Evolutionary conservation across 1,140 invertebrate genomes (phyloP), one percentile per base, ranked within the genome.

Genomic region (Drosophila willistoni): DNA sequence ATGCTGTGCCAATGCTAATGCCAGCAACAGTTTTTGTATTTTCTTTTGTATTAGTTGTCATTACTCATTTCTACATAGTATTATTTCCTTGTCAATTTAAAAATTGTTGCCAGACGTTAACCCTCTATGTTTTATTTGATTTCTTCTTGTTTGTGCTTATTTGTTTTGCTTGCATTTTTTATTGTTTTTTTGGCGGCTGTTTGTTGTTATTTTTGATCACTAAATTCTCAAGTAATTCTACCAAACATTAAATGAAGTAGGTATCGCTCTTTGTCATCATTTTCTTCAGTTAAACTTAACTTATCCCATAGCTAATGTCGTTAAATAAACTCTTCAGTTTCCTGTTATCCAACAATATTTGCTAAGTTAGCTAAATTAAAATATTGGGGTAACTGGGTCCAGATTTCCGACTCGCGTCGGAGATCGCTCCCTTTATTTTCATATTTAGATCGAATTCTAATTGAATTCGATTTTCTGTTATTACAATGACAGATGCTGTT

Each of bases 1-100:
- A 47, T 47, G 44, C 44, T 3, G 22, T 47, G 17, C 44, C 44
- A 47, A 19, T 22, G 44, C 44, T 51, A 51, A 47, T 47, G 44
- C 44, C 14, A 47, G 44, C 44, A 47, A 81, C 82, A 85, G 82
- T 81, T 75, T 22, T 42, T 63, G 54, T 57, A 44, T 62, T 41
- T 33, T 41, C 64, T 47, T 68, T 63, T 73, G 60, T 64, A 66
- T 87, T 64, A 68, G 71, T 76, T 73, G 72, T 79, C 83, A 86
- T 86, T 86, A 86, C 83, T 86, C 83, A 86, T 87, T 68, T 61
- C 56, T 54, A 39, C 71, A 77, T 81, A 39, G 36, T 39, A 82
- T 72, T 77, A 70, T 77, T 77, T 51, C 17, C 44, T 67, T 81
- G 79, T 79, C 76, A 81, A 72, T 72, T 73, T 57, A 54, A 34